Percentiles rank a stretch among this genome's conserved stretches.
Evolutionary conservation across 2,113 vertebrate species (phyloP).

Genomic region (Colaptes auratus): DNA sequence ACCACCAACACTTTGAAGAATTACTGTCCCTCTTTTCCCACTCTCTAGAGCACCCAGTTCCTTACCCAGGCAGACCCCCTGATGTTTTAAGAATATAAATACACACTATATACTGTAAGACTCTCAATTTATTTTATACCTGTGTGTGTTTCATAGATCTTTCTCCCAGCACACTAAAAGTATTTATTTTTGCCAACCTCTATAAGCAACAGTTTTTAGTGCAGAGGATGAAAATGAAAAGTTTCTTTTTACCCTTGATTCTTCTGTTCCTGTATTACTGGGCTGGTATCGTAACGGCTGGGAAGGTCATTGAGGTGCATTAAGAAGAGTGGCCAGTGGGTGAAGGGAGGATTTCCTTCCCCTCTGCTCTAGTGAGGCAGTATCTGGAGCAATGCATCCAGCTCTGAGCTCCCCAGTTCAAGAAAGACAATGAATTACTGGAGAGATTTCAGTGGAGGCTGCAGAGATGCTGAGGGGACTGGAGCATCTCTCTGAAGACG

Average conservation of each 20-base stretch:
- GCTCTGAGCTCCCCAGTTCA: too few relatives aligned
- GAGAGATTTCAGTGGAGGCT: too few relatives aligned
- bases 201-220: not conserved
- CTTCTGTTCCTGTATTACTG: not conserved
- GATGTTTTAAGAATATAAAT: conserved; percentile 22
- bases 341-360: too few relatives aligned
- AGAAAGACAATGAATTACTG: too few relatives aligned
- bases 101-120: conserved; percentile 6
- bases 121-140: conserved; percentile 5
- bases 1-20: conserved; percentile 47
- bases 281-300: not conserved
- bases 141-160: not conserved
- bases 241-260: not conserved
- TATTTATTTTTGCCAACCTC: not conserved
- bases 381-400: too few relatives aligned
- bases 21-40: conserved; percentile 40
- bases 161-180: not conserved
- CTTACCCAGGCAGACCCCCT: conserved; percentile 28
- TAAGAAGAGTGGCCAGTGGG: too few relatives aligned
- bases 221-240: not conserved
- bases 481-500: too few relatives aligned
- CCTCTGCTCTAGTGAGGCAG: too few relatives aligned
- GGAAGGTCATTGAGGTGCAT: too few relatives aligned
- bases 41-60: conserved; percentile 25
- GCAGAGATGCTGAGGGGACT: too few relatives aligned